Conservation (phyloP, 1,140 invertebrate genomes). For the Sweltsa coloradensis region DNA sequence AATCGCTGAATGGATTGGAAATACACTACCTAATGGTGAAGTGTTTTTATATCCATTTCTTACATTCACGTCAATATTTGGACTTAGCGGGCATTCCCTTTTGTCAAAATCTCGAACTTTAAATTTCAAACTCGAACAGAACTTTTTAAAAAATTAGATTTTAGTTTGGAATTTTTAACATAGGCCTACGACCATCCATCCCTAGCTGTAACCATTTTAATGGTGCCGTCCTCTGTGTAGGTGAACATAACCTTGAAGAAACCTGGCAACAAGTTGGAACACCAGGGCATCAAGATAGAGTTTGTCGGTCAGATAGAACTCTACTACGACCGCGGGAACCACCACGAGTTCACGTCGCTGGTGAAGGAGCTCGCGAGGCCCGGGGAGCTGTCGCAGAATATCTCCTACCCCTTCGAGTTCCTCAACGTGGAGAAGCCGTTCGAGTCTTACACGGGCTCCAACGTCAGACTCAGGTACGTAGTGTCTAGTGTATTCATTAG, state of each 20-base stretch:
- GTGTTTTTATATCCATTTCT: too few species aligned
- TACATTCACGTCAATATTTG: too few species aligned
- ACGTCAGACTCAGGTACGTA: conserved; percentile 72
- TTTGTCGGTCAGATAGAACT: conserved; percentile 99
- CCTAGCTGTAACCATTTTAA: too few species aligned
- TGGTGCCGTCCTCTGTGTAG: too few species aligned
- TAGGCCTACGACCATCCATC: too few species aligned
- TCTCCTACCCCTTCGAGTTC: conserved; percentile 92
- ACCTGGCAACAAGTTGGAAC: conserved; percentile 89
- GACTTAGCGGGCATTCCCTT: too few species aligned
- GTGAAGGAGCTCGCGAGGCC: conserved; percentile 93
- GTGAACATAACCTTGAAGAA: conserved; percentile 93
- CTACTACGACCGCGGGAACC: conserved; percentile 97
- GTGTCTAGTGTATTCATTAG: conserved; percentile 2
- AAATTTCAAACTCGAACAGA: too few species aligned
- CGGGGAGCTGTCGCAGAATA: conserved; percentile 90
- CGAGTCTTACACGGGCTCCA: conserved; percentile 95
- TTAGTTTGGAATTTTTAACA: too few species aligned
- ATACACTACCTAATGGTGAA: too few species aligned
- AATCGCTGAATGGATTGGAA: too few species aligned
- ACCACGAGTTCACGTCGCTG: conserved; percentile 94
- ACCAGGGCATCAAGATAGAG: conserved; percentile 99
- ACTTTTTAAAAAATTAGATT: too few species aligned
- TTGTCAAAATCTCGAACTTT: too few species aligned
- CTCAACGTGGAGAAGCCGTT: conserved; percentile 97